Evolutionary conservation across 1,140 invertebrate species (phyloP).

Genomic region (Aricia agestis): DNA sequence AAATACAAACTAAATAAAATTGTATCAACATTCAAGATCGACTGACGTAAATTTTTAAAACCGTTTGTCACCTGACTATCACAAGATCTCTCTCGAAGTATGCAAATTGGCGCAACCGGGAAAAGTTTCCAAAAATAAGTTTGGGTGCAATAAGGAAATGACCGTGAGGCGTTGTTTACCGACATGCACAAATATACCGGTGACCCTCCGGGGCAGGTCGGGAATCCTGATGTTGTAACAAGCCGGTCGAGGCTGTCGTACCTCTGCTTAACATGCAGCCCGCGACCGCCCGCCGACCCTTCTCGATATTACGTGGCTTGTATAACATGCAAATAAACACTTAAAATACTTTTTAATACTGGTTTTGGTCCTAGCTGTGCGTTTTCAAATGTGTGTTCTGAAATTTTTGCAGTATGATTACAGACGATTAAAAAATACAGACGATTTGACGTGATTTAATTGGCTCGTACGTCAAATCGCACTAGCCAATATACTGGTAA

Average conservation of each 20-base stretch:
- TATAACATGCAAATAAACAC: conserved; percentile 42
- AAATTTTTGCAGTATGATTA: too few species aligned
- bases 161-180: conserved; percentile 4
- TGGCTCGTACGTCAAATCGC: too few species aligned
- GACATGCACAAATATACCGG: conserved; percentile 11
- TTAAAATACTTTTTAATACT: conserved; percentile 6
- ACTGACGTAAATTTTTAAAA: too few species aligned
- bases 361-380: not conserved
- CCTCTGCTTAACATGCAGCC: conserved; percentile 47
- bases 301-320: conserved; percentile 53
- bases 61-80: not conserved
- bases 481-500: too few species aligned
- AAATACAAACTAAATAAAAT: too few species aligned
- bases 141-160: conserved; percentile 6
- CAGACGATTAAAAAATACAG: too few species aligned
- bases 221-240: conserved; percentile 51
- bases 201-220: conserved; percentile 6
- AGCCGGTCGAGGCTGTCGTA: conserved; percentile 62
- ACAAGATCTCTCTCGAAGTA: not conserved
- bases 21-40: too few species aligned
- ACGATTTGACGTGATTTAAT: too few species aligned
- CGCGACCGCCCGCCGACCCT: conserved; percentile 38
- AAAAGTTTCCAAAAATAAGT: not conserved
- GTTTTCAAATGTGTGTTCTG: too few species aligned
- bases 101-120: not conserved